These are phyloP conservation scores for Drosophila erecta DNA, from an alignment of 1,140 invertebrate genomes.

Conservation along the genomic window DNA sequence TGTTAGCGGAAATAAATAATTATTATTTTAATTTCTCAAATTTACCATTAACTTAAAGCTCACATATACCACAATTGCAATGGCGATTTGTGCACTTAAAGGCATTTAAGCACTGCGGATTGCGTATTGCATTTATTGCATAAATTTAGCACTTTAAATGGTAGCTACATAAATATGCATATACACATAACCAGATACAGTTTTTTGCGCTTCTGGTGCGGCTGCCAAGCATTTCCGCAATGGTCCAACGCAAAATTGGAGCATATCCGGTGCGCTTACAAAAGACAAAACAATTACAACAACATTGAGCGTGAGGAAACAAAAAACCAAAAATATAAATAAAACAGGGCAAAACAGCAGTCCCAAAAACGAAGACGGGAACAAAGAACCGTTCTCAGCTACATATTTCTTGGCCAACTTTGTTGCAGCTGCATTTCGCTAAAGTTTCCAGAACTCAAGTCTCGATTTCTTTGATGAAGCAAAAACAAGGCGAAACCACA, in stretches of 20 bases:
- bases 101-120: not conserved
- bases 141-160: slow-evolving; percentile 6
- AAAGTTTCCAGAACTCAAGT: slow-evolving; percentile 64
- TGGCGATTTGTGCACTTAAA: too few species aligned
- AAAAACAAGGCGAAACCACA: slow-evolving; percentile 51
- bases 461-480: slow-evolving; percentile 73
- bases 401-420: slow-evolving; percentile 55
- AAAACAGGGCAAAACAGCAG: slow-evolving; percentile 38
- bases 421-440: slow-evolving; percentile 67
- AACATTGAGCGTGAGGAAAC: slow-evolving; percentile 7
- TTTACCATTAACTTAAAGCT: too few species aligned
- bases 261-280: slow-evolving; percentile 76
- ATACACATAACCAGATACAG: slow-evolving; percentile 15
- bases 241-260: slow-evolving; percentile 66
- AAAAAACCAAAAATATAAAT: slow-evolving; percentile 36
- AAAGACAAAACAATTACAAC: slow-evolving; percentile 39
- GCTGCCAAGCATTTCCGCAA: slow-evolving; percentile 68
- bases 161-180: slow-evolving; percentile 7
- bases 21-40: too few species aligned
- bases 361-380: slow-evolving; percentile 29
- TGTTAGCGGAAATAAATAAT: too few species aligned
- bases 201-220: slow-evolving; percentile 32
- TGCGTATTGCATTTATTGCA: too few species aligned
- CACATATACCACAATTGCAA: too few species aligned
- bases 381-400: slow-evolving; percentile 41